Base-by-base conservation (phyloP, 2,888 invertebrate genomes). In the Digitonthophagus gazella region DNA sequence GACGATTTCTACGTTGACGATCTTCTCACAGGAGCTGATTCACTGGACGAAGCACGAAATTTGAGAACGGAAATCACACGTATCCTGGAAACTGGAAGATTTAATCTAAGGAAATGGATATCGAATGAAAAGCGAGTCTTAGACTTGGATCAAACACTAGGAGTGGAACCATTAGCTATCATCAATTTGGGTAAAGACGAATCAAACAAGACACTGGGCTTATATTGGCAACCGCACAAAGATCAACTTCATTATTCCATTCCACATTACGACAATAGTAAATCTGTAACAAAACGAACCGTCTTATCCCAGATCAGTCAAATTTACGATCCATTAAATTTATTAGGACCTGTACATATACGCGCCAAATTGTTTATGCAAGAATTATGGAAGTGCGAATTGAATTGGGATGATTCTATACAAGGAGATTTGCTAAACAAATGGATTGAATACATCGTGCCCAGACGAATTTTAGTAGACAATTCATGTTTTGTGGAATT, bases 1-100 rank as follows among this genome's bases (percentile, higher is more conserved):
- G 14, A 14, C 3, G 74, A 77, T 63, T 74, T 77, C 44, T 80
- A 80, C 55, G 74, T 81, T n/a, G 78, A 80, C 66, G 54, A 54
- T 54, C 64, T 77, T 0, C 44, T 79, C 11, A 68, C 74, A 3
- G 76, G 77, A 6, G 70, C 71, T 1, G 19, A 68, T 14, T 18
- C 20, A 16, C 14, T 15, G n/a, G 15, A 6, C 0, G 19, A 4
- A 6, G n/a, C 72, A 1, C 67, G 73, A 64, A 2, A 66, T 1
- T 58, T 73, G 22, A 44, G 76, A 1, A 58, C 65, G n/a, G 15
- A 64, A 6, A 57, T 57, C n/a, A 15, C 57, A 57, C 14, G 2
- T 5, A 57, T 57, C 14, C 18, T 74, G 4, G 54, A 75, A 5
- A 15, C 55, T 5, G 74, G 69, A n/a, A 65, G 72, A 2, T 73